These are phyloP conservation scores for Cherax quadricarinatus DNA, from an alignment of 1,140 invertebrate species.

Conservation along the genomic window DNA sequence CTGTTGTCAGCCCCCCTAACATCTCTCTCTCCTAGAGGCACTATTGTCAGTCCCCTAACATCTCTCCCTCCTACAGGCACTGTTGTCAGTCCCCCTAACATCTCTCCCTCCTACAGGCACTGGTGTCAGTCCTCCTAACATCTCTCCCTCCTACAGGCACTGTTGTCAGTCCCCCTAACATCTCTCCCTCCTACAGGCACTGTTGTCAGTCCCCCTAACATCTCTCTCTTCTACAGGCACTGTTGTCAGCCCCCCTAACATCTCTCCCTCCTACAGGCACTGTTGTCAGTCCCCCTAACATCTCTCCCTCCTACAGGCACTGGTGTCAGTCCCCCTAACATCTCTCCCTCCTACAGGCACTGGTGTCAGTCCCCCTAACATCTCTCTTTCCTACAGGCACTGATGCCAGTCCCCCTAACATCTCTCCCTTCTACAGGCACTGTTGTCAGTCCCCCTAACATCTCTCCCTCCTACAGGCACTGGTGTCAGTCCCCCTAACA, in stretches of 20 bases:
- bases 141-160: not conserved
- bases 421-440: not conserved
- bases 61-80: constrained; percentile 29
- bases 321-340: no score
- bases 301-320: no score
- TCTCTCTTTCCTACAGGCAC: not conserved
- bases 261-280: no score
- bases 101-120: not conserved
- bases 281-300: no score
- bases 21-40: not conserved
- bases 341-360: no score
- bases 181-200: not conserved
- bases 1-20: not conserved
- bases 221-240: no score
- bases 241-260: no score
- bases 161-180: not conserved
- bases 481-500: constrained; percentile 40
- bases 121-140: not conserved
- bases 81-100: constrained; percentile 38
- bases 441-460: not conserved
- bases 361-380: no score
- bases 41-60: not conserved
- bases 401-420: not conserved
- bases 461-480: constrained; percentile 29
- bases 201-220: not conserved